Base-by-base conservation (phyloP, 2,113 vertebrate species). In the Haliaeetus leucogaster region DNA sequence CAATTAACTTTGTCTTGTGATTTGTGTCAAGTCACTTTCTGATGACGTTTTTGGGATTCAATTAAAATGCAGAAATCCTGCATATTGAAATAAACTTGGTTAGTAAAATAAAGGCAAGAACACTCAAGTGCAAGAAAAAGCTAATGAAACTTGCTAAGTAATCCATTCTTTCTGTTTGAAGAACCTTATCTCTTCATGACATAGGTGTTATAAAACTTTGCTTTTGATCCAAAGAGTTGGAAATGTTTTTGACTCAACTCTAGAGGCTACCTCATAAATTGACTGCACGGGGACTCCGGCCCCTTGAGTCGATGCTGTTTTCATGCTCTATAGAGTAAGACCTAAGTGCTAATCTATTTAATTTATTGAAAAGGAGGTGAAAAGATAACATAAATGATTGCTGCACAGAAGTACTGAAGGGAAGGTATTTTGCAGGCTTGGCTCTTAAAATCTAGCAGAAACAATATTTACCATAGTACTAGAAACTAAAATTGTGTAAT, bases 11-110 rank as follows among this genome's bases (percentile, higher is more conserved):
- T 76, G 89, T 63, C 76, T 81, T 5, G 2, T 91, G 84, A 95
- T 97, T 92, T 90, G 79, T 93, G 92, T 90, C 87, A 96, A 96
- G 92, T 92, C 55, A 90, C 59, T 86, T 94, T 86, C 88, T 62
- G 85, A 93, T 78, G 55, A 85, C 11, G 14, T 83, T 85, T 96
- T 66, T 55, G 53, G 55, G 79, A 92, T 90, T 92, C 71, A 81
- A 78, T 92, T 86, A 92, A 88, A 95, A 73, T 89, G 79, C 82
- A 93, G 63, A 93, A 96, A 94, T 86, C 50, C 63, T 82, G 76
- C 63, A 81, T 89, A 94, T 94, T 95, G 58, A 93, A 91, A 91
- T 53, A 61, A 72, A 91, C 40, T 84, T 17, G 7, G 11, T 55
- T 83, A 74, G 73, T 87, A 87, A 95, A 94, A 86, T 66, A 74